Evolutionary conservation across 2,113 vertebrate genomes (phyloP).

Genomic region (Chloropsis cyanopogon): DNA sequence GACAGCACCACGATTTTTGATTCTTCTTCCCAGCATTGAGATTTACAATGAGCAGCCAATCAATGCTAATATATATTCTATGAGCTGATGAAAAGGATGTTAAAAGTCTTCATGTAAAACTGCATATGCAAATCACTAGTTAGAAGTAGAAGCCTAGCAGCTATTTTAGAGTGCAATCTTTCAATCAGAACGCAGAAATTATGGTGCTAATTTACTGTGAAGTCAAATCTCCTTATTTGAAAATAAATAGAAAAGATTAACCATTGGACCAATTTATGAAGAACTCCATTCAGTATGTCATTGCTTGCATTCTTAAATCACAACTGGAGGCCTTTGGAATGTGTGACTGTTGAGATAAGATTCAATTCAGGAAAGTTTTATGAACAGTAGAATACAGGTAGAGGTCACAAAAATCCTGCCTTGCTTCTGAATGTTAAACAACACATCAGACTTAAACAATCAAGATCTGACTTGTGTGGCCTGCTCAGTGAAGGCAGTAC

Average conservation of each 20-base stretch:
- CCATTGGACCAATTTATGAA: neutral
- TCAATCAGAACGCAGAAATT: slow-evolving; percentile 43
- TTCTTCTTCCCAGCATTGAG: neutral
- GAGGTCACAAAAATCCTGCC: neutral
- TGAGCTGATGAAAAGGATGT: slow-evolving; percentile 12
- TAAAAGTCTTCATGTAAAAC: slow-evolving; percentile 1
- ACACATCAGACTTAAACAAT: neutral
- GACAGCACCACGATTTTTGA: neutral
- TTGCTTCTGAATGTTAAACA: neutral
- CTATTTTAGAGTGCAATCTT: slow-evolving; percentile 29
- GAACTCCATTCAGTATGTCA: neutral
- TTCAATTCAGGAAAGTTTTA: neutral
- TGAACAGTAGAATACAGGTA: neutral
- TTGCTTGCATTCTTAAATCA: neutral
- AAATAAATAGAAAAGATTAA: slow-evolving; percentile 47
- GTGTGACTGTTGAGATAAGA: neutral
- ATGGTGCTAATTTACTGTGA: slow-evolving; percentile 28
- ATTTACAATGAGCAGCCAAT: slow-evolving; percentile 3
- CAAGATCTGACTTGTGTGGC: neutral
- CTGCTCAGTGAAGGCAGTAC: neutral
- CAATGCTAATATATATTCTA: slow-evolving; percentile 5
- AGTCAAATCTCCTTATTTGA: slow-evolving; percentile 20
- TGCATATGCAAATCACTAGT: neutral
- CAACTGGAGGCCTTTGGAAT: neutral
- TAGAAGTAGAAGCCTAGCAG: slow-evolving; percentile 15